Evolutionary conservation across 92 coral and sea anemone genomes (phyloP), one percentile per base, ranked within the genome.

Genomic region (Anthopleura xanthogrammica): DNA sequence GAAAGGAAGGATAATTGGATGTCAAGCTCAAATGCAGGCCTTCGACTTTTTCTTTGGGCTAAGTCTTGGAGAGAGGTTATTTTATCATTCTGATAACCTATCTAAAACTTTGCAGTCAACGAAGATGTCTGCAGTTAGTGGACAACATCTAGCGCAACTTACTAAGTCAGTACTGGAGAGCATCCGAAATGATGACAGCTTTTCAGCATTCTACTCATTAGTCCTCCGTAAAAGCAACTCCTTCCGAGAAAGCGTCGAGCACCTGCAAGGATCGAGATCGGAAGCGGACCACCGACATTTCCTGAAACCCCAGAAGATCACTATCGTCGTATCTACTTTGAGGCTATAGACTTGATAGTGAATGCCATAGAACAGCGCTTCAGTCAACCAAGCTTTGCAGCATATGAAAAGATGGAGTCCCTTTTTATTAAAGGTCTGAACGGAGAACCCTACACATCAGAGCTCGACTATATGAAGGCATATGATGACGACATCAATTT

Each of bases 351-450:
- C 87, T 86, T 89, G 36, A 89, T 89, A 72, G 83, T 87, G 64
- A 89, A 80, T 82, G 91, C 95, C 41, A 89, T 92, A 74, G 92
- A 89, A 43, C 76, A 80, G 79, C 91, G 91, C 77, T 92, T 90
- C 79, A 84, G 74, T 77, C 97, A 92, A 80, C 82, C 83, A 73
- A 87, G 95, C 88, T 92, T 89, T 80, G 62, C 62, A 62, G 82
- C 82, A 72, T 92, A 86, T 57, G 85, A 52, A 68, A 70, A 83
- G 85, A 86, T 89, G 87, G 87, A 92, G 85, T 88, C 91, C 85
- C 75, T 91, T 17, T 60, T 91, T 41, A 85, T 87, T 11, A 78
- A 71, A 78, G 88, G 52, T 85, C 40, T 79, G 19, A 83, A 89
- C 58, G 80, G 85, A 74, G 88, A 84, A 86, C 88, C 90, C 72